Evolutionary conservation across 2,888 invertebrate species (phyloP).

Genomic region (Periphyllus acericola): DNA sequence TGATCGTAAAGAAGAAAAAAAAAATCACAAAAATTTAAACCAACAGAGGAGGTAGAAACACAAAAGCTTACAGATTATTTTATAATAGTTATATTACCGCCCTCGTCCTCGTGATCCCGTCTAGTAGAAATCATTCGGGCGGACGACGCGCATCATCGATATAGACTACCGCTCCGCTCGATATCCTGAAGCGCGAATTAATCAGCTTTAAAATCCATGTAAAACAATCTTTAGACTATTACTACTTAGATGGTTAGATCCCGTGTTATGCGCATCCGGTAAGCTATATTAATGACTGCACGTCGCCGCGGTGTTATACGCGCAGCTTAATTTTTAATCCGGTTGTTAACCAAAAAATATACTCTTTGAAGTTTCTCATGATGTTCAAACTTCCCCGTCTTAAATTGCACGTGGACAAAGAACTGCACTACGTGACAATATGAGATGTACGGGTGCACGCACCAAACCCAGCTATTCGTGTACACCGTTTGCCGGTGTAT

Average conservation of each 20-base stretch:
- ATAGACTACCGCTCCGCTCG: background rate
- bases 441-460: background rate
- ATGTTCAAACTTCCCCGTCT: background rate
- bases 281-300: no score
- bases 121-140: no score
- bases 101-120: background rate
- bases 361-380: background rate
- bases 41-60: no score
- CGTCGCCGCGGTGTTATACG: no score
- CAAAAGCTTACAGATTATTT: background rate
- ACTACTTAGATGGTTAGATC: no score
- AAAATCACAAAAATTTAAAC: background rate
- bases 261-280: no score
- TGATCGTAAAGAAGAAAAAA: background rate
- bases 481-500: no score
- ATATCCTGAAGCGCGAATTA: background rate
- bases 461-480: no score
- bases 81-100: background rate
- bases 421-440: background rate
- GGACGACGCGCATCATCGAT: no score
- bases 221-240: background rate
- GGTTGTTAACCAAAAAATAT: background rate
- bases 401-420: background rate
- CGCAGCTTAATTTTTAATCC: background rate
- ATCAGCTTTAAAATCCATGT: background rate